Percentiles rank a stretch among this genome's conserved stretches.
These are phyloP conservation scores for Cheilosia scutellata DNA, from an alignment of 2,888 invertebrate genomes.

Conservation along the genomic window DNA sequence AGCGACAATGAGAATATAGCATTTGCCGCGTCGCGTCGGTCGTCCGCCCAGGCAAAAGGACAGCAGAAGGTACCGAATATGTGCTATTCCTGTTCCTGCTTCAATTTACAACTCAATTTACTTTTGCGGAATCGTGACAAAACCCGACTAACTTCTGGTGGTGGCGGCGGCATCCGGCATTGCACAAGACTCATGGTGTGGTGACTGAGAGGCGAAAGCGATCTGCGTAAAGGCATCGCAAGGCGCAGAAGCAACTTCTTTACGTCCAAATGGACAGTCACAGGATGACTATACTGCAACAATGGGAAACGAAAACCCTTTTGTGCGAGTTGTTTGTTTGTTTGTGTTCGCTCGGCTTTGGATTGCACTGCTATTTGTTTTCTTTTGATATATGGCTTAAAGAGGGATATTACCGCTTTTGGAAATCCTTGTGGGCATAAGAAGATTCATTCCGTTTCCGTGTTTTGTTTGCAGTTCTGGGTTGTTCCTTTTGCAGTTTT, in stretches of 20 bases:
- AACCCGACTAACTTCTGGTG: slow-evolving; percentile 66
- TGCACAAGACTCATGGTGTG: not conserved
- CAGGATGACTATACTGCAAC: slow-evolving; percentile 30
- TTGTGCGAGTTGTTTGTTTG: slow-evolving; percentile 43
- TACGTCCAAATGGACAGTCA: slow-evolving; percentile 8
- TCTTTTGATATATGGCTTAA: slow-evolving; percentile 2
- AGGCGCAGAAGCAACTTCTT: slow-evolving; percentile 55
- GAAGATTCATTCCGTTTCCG: slow-evolving; percentile 50
- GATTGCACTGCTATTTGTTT: slow-evolving; percentile 24
- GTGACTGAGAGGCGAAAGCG: slow-evolving; percentile 21
- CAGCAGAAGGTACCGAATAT: slow-evolving; percentile 29
- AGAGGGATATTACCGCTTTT: slow-evolving; percentile 52
- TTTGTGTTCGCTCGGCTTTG: not conserved
- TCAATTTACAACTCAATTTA: slow-evolving; percentile 75
- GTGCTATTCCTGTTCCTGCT: slow-evolving; percentile 65
- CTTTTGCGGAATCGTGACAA: slow-evolving; percentile 69
- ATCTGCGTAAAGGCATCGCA: slow-evolving; percentile 66
- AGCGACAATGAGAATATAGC: slow-evolving; percentile 61
- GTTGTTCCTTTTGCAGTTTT: slow-evolving; percentile 44
- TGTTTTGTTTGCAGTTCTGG: slow-evolving; percentile 37
- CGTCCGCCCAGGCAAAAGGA: slow-evolving; percentile 17
- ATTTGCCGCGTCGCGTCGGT: slow-evolving; percentile 18
- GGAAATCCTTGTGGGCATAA: slow-evolving; percentile 40
- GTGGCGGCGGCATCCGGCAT: slow-evolving; percentile 26
- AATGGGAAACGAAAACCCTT: slow-evolving; percentile 52